phyloP scores from a whole-genome alignment of 2,113 vertebrate genomes.

The Bos javanicus region DNA sequence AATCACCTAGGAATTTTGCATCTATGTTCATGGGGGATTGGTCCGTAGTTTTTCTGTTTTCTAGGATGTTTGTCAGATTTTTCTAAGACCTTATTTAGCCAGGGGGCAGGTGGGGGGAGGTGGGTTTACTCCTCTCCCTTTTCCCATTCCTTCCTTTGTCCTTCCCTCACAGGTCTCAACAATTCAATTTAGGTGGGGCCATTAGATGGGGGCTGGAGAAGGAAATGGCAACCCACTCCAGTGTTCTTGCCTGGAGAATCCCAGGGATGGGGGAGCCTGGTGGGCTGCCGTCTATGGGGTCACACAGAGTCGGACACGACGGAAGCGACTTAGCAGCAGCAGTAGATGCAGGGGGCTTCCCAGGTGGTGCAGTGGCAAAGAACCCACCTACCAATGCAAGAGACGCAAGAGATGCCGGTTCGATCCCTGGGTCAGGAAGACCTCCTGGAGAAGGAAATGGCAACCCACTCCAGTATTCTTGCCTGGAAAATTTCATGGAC shows the following conservation, averaged over 20 bases:
- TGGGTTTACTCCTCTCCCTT: neutral
- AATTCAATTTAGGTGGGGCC: neutral
- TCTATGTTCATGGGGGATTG: neutral
- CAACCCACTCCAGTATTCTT: neutral
- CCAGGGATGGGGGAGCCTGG: no score
- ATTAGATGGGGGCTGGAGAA: neutral
- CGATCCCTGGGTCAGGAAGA: neutral
- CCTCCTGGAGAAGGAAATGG: neutral
- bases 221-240: no score
- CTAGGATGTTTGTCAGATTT: neutral
- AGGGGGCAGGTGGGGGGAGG: fast-evolving
- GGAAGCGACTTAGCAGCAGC: no score
- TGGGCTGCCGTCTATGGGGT: no score
- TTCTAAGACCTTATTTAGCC: neutral
- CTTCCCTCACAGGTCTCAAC: neutral
- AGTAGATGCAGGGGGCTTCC: neutral
- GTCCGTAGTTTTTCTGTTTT: neutral
- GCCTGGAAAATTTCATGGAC: neutral
- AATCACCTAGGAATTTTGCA: neutral
- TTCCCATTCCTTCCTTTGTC: neutral
- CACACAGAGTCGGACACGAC: no score
- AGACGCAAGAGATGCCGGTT: neutral
- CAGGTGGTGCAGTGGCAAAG: neutral
- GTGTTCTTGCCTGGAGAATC: no score
- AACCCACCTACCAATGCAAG: neutral